These are phyloP conservation scores for Hydrolagus colliei DNA, from an alignment of 2,797 vertebrate species.

Conservation along the genomic window DNA sequence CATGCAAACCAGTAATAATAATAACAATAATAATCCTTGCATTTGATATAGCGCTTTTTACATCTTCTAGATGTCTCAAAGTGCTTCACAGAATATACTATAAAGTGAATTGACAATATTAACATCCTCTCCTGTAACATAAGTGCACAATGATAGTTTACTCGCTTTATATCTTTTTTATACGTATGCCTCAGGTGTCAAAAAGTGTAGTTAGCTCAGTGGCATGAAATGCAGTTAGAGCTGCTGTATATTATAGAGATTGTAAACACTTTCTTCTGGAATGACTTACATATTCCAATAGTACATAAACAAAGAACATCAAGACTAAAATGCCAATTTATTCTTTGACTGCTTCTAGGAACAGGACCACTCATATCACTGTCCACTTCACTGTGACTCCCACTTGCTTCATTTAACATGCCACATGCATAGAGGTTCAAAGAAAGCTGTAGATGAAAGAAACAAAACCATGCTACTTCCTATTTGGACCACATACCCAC, in stretches of 20 bases:
- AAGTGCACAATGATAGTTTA: neutral
- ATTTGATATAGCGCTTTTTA: too few species aligned
- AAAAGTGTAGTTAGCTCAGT: neutral
- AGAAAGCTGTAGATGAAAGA: neutral
- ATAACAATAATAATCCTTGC: too few species aligned
- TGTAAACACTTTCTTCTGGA: neutral
- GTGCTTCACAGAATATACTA: too few species aligned
- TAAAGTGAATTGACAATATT: neutral
- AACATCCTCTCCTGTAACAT: neutral
- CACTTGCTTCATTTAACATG: neutral
- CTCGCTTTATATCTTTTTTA: neutral
- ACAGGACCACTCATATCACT: neutral
- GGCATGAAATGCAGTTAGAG: slow-evolving; percentile 13
- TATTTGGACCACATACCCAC: neutral
- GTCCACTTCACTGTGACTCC: neutral
- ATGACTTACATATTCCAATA: neutral
- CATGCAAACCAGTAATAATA: neutral
- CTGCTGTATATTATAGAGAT: neutral
- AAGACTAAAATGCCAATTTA: neutral
- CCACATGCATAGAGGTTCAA: neutral
- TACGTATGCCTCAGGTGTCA: neutral
- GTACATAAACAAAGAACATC: slow-evolving; percentile 9
- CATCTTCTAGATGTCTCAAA: too few species aligned
- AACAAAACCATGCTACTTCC: neutral
- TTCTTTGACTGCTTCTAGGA: slow-evolving; percentile 1